Evolutionary conservation across 2,888 invertebrate genomes (phyloP).

Genomic region (Bimastos eiseni): DNA sequence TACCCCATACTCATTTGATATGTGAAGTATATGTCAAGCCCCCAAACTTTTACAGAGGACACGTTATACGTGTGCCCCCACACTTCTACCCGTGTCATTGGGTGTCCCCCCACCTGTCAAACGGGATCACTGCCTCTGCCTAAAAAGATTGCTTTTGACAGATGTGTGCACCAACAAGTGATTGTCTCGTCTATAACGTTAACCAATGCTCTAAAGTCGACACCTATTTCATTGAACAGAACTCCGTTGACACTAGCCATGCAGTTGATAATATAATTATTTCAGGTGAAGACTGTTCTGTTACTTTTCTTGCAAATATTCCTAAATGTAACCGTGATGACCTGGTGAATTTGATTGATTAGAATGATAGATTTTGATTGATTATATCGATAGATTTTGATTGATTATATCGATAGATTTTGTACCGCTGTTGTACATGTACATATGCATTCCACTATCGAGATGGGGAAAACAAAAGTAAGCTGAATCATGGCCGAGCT

Average conservation of each 20-base stretch:
- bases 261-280: not conserved
- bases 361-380: too few relatives aligned
- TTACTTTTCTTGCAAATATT: not conserved
- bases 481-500: not conserved
- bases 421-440: not conserved
- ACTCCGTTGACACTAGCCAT: not conserved
- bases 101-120: too few relatives aligned
- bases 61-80: too few relatives aligned
- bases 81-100: too few relatives aligned
- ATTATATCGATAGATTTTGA: not conserved
- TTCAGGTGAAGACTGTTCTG: not conserved
- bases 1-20: not conserved
- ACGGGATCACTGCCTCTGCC: too few relatives aligned
- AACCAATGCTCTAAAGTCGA: not conserved
- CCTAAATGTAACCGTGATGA: not conserved
- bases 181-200: not conserved
- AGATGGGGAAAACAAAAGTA: not conserved
- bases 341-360: too few relatives aligned
- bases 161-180: not conserved
- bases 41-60: too few relatives aligned
- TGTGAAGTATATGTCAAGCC: not conserved
- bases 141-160: not conserved
- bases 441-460: too few relatives aligned
- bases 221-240: not conserved
- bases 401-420: not conserved